Base-by-base conservation (phyloP, 2,113 vertebrate species). In the Riparia riparia region DNA sequence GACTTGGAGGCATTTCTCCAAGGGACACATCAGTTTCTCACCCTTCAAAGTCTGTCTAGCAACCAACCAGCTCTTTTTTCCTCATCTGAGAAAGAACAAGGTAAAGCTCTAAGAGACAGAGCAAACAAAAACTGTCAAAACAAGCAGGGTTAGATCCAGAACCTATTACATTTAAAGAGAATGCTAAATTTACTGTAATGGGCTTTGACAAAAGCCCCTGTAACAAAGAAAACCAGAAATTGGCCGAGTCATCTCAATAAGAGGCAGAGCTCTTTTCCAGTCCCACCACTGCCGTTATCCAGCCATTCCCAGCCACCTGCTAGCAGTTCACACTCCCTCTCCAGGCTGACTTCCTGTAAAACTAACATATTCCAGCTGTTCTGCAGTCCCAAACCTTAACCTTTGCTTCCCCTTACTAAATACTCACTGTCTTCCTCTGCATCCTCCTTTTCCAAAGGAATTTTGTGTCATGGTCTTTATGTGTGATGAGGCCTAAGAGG, bases 221-320 rank as follows among this genome's bases (percentile, higher is more conserved):
- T 54, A 70, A 54, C 7, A 82, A 82, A 91, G 60, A 18, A 85
- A 87, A 87, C 29, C 21, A 82, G 70, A 89, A 91, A 74, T 32
- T 61, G 54, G 53, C 61, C 0, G 0, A 91, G 60, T 29, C 49
- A 68, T 57, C 57, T 39, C 82, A 94, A 65, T 45, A 42, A 84
- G 66, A 84, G 54, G 54, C 81, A 96, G 73, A 76, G 34, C 31
- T 47, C 73, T 91, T 63, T 82, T 82, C 68, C 66, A 96, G 66
- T 85, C 47, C 84, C 70, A 96, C 66, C 77, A 63, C 29, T 17
- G 56, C 70, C 70, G 12, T 72, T 89, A 65, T 61, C 61, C 84
- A 85, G 74, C 84, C 89, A 58, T 93, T 91, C 96, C 84, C 95
- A 96, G 66, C 57, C 95, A 96, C 96, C 94, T 96, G 93, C 93